Evolutionary conservation across 2,797 vertebrate genomes (phyloP).

Genomic region (Sitta carolinensis): DNA sequence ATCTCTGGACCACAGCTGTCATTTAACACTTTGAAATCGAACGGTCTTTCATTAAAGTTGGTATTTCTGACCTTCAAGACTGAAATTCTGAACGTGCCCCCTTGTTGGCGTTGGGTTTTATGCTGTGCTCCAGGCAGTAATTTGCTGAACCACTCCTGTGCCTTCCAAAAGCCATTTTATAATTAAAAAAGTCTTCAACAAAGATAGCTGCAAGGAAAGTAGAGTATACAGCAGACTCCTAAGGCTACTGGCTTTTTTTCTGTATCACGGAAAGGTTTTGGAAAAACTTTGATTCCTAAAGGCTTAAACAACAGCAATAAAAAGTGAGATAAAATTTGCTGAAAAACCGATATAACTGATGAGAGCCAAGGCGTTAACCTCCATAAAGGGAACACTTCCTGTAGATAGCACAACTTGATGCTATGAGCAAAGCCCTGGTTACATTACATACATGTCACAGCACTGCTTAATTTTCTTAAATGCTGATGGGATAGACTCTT

Average conservation of each 20-base stretch:
- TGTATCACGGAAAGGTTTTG: neutral
- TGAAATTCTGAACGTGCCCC: neutral
- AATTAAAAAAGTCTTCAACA: slow-evolving; percentile 46
- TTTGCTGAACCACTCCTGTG: slow-evolving; percentile 51
- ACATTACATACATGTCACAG: fast-evolving
- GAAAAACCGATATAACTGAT: neutral
- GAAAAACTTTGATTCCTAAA: neutral
- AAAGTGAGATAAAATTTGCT: neutral
- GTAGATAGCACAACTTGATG: neutral
- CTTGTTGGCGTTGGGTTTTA: neutral
- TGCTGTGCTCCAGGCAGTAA: slow-evolving; percentile 22
- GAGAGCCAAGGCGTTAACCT: neutral
- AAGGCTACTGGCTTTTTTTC: neutral
- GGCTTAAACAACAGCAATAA: neutral
- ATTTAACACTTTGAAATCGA: neutral
- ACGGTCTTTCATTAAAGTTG: slow-evolving; percentile 31
- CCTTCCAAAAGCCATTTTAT: slow-evolving; percentile 3
- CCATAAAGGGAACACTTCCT: neutral
- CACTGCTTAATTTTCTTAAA: neutral
- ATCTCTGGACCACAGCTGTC: neutral
- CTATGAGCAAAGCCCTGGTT: neutral
- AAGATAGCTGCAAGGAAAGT: neutral
- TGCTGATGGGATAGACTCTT: neutral
- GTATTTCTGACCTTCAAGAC: slow-evolving; percentile 44
- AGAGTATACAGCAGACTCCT: neutral